phyloP scores from a whole-genome alignment of 1,140 invertebrate genomes.

The Polyergus mexicanus region DNA sequence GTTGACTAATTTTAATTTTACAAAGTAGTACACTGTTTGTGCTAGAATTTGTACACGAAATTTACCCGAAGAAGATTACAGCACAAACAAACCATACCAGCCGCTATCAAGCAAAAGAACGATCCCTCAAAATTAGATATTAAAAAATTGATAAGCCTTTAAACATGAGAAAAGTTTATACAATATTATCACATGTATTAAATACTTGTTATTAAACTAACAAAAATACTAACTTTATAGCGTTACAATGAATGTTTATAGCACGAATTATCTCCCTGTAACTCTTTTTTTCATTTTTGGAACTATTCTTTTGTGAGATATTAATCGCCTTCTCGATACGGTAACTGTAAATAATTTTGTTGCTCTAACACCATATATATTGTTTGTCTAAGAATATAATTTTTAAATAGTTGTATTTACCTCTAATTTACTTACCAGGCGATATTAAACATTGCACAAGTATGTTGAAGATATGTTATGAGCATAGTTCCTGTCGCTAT shows the following conservation, averaged over 20 bases:
- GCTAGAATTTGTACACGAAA: neutral
- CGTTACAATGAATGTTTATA: constrained; percentile 36
- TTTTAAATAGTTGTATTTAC: neutral
- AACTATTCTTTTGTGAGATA: neutral
- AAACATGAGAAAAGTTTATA: neutral
- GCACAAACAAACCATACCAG: neutral
- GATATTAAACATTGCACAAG: constrained; percentile 22
- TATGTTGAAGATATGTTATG: constrained; percentile 17
- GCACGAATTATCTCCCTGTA: constrained; percentile 8
- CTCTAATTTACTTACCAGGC: neutral
- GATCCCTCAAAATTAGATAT: constrained; percentile 16
- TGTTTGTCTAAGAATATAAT: neutral
- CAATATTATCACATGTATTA: neutral
- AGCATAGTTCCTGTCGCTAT: constrained; percentile 8
- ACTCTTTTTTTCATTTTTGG: neutral
- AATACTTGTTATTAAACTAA: neutral
- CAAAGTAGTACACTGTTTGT: neutral
- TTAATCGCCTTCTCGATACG: constrained; percentile 20
- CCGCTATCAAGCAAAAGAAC: constrained; percentile 9
- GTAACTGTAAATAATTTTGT: constrained; percentile 29
- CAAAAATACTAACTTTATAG: constrained; percentile 24
- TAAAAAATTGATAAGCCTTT: neutral
- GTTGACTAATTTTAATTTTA: neutral
- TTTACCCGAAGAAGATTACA: constrained; percentile 30
- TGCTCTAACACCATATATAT: neutral